Evolutionary conservation across 2,888 invertebrate species (phyloP).

Genomic region (Saturnia pavonia): DNA sequence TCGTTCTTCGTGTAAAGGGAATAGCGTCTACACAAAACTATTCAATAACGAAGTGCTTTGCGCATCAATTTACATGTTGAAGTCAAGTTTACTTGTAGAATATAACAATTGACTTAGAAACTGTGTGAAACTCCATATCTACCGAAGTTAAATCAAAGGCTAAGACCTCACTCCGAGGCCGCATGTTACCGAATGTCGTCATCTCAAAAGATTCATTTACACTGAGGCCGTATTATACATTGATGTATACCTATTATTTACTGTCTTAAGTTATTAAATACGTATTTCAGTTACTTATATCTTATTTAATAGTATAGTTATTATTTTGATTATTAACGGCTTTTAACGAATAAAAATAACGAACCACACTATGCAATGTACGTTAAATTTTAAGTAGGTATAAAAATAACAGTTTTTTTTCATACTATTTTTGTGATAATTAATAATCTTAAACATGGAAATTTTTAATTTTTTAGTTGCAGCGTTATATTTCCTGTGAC

Average conservation of each 20-base stretch:
- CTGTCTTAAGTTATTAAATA: background rate
- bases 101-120: constrained; percentile 5
- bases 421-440: too few relatives aligned
- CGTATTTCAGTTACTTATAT: too few relatives aligned
- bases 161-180: background rate
- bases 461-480: too few relatives aligned
- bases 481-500: too few relatives aligned
- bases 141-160: constrained; percentile 5
- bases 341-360: too few relatives aligned
- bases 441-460: too few relatives aligned
- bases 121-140: constrained; percentile 6
- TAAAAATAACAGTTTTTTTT: too few relatives aligned
- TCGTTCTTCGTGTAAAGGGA: background rate
- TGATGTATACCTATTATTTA: background rate
- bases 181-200: background rate
- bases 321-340: too few relatives aligned
- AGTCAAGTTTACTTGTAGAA: constrained; percentile 4
- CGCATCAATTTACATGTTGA: constrained; percentile 3
- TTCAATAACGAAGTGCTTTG: background rate
- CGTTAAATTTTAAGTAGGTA: too few relatives aligned
- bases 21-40: background rate
- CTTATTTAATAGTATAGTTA: too few relatives aligned
- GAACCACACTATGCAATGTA: too few relatives aligned
- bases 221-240: background rate
- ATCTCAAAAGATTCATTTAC: background rate